A percentile compares a stretch with the other conserved stretches of the same genome.
Evolutionary conservation across 2,888 invertebrate genomes (phyloP).

Genomic region (Strigamia maritima): DNA sequence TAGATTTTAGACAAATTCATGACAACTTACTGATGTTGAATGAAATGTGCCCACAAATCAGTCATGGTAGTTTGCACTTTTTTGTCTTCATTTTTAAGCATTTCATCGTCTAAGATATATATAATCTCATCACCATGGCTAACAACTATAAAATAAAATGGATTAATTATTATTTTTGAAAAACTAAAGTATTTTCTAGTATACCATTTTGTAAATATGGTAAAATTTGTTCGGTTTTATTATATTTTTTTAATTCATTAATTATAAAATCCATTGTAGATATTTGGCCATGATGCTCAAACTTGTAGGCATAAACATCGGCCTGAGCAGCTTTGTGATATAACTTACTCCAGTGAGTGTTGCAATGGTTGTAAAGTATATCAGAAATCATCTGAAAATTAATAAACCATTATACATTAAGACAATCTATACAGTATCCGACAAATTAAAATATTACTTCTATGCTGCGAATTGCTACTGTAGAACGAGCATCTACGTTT

Average conservation of each 20-base stretch:
- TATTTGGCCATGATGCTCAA: background rate
- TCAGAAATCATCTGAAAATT: background rate
- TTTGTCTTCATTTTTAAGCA: background rate
- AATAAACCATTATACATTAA: too few relatives aligned
- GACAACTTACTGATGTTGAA: background rate
- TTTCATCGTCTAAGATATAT: background rate
- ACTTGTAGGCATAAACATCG: background rate
- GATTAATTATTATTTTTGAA: too few relatives aligned
- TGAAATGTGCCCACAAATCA: background rate
- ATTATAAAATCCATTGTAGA: background rate
- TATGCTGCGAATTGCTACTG: background rate
- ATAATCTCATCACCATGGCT: background rate
- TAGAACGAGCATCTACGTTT: background rate
- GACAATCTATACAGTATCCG: background rate
- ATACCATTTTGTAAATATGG: background rate
- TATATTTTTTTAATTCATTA: background rate
- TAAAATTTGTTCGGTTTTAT: background rate
- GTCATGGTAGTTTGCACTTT: background rate
- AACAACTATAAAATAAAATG: background rate
- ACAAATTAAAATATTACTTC: background rate
- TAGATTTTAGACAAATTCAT: background rate
- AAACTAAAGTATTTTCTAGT: too few relatives aligned
- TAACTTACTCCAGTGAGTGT: background rate
- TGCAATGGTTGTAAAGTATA: background rate
- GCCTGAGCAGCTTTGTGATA: background rate